Percentiles rank a stretch among this genome's conserved stretches.
These are phyloP conservation scores for Dinomys branickii DNA, from an alignment of 2,113 vertebrate genomes.

Conservation along the genomic window DNA sequence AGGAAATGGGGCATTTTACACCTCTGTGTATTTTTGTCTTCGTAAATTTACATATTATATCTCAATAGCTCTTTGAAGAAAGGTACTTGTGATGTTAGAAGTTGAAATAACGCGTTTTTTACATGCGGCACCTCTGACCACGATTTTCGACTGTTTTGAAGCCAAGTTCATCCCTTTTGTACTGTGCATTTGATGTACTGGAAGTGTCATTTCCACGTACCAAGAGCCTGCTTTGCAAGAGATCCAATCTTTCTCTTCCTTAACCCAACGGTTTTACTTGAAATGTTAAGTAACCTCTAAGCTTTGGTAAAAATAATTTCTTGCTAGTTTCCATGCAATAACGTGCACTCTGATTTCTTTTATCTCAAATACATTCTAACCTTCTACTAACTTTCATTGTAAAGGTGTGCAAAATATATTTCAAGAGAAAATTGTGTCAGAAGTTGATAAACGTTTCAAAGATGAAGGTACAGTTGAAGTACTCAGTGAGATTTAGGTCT, in stretches of 20 bases:
- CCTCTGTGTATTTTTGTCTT: background rate
- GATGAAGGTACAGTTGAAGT: background rate
- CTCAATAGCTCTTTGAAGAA: background rate
- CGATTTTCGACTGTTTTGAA: background rate
- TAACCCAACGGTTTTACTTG: background rate
- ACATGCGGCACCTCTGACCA: background rate
- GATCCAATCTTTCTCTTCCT: background rate
- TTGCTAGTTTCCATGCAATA: background rate
- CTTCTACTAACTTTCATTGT: background rate
- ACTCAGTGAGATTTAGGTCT: background rate
- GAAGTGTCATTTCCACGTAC: background rate
- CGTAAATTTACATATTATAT: background rate
- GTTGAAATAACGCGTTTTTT: background rate
- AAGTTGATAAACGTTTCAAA: constrained; percentile 34
- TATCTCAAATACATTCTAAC: constrained; percentile 13
- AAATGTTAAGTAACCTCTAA: background rate
- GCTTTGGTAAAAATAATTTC: background rate
- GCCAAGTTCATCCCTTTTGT: background rate
- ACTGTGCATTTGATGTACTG: background rate
- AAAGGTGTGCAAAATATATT: background rate
- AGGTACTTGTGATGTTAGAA: background rate
- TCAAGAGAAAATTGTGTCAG: constrained; percentile 36
- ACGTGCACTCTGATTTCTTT: background rate
- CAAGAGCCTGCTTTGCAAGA: background rate
- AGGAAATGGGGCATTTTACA: background rate